These are phyloP conservation scores for Myoxocephalus aenaeus DNA, from an alignment of 2,797 vertebrate species.

Conservation along the genomic window DNA sequence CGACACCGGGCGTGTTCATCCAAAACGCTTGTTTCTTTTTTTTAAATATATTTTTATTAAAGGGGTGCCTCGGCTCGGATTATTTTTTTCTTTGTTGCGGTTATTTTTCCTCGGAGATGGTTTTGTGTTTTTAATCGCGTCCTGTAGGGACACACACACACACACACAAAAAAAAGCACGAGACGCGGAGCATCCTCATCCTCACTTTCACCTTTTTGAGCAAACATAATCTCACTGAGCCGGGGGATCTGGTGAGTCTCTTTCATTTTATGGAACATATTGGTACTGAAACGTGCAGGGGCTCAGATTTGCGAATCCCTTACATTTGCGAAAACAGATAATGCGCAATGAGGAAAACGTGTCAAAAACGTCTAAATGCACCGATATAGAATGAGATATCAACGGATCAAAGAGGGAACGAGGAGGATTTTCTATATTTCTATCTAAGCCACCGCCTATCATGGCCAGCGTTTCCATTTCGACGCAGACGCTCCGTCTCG, in stretches of 20 bases:
- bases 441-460: conserved; percentile 65
- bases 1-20: conserved; percentile 62
- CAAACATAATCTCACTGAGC: conserved; percentile 38
- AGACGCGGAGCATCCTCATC: conserved; percentile 61
- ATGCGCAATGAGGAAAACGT: conserved; percentile 5
- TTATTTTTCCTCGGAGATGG: conserved; percentile 56
- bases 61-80: conserved; percentile 48
- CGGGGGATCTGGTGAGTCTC: conserved; percentile 75
- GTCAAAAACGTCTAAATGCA: background rate
- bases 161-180: conserved; percentile 16
- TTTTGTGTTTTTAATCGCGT: conserved; percentile 55
- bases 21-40: conserved; percentile 21
- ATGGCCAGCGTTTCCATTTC: conserved; percentile 36
- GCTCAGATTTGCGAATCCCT: background rate
- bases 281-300: background rate
- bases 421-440: background rate
- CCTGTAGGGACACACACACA: conserved; percentile 50
- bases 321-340: conserved; percentile 10
- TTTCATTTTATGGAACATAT: background rate
- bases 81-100: conserved; percentile 50
- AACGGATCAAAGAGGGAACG: background rate
- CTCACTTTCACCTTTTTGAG: no score
- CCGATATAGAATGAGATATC: background rate
- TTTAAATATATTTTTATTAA: background rate
- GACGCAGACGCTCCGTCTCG: conserved; percentile 46